Percentiles rank a stretch among this genome's conserved stretches.
Conservation (phyloP, 2,888 invertebrate species). For the Nomada ruficornis region DNA sequence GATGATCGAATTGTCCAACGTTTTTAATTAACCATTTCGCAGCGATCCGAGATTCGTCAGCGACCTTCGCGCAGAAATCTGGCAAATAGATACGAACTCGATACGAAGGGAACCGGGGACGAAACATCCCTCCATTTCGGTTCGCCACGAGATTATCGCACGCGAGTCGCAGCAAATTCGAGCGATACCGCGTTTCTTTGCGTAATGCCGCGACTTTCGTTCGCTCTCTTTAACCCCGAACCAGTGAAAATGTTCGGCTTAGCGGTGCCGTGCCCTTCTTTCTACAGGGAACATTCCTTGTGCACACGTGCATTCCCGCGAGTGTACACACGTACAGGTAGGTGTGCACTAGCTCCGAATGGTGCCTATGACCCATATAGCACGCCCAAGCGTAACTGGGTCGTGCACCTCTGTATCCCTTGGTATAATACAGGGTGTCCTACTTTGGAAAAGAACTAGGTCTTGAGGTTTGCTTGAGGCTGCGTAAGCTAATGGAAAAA, state of each 20-base stretch:
- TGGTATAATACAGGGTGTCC: constrained; percentile 82
- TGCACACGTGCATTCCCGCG: constrained; percentile 51
- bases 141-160: no score
- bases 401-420: constrained; percentile 81
- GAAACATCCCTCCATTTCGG: no score
- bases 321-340: no score
- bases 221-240: no score
- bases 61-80: no score
- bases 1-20: constrained; percentile 23
- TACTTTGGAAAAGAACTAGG: constrained; percentile 31
- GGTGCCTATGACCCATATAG: constrained; percentile 84
- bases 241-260: no score
- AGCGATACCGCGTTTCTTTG: no score
- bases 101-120: no score
- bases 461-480: neutral
- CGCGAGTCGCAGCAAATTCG: no score
- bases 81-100: no score
- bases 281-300: constrained; percentile 63
- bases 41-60: neutral
- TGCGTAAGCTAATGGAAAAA: neutral
- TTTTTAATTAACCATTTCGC: neutral
- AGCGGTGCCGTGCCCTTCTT: no score
- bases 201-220: no score
- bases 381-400: constrained; percentile 81
- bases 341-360: constrained; percentile 67